Evolutionary conservation across 2,113 vertebrate genomes (phyloP), one percentile per base, ranked within the genome.

Genomic region (Perccottus glenii): DNA sequence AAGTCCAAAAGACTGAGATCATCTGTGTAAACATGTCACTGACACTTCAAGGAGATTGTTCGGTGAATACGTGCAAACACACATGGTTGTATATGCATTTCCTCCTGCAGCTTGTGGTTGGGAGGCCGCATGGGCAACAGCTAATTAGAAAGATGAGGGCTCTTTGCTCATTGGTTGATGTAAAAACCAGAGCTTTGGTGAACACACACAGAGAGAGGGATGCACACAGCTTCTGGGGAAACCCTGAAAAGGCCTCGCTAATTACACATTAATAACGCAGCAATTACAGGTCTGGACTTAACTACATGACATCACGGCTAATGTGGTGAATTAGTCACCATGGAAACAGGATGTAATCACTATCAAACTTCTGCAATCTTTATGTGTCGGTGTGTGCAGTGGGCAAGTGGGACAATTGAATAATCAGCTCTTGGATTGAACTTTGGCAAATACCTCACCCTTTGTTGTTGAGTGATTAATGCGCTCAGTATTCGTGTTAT

Each of bases 231-330:
- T 77, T 67, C 80, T 64, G 6, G 45, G 72, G 50, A 40, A 64
- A 75, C 50, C 70, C 57, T 68, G 71, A 64, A 45, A 70, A 70
- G 45, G 53, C 75, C 66, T 32, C 6, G 11, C 47, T 70, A 63
- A 89, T 88, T 77, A 84, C 67, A 88, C 64, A 65, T 80, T 86
- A 76, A 85, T 75, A 78, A 82, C 63, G 61, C 14, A 63, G 49
- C 59, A 72, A 84, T 85, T 81, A 85, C 75, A 79, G 71, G 69
- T 64, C 76, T 77, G 67, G 59, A 55, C 82, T 85, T 81, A 78
- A 88, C 67, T 64, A 50, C 74, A 75, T 85, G 81, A 90, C 85
- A 82, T 89, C 82, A 88, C 66, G 73, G 74, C 67, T 83, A 83
- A 89, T 88, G 82, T 74, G 49, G 56, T 57, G 80, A 84, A 85